Evolutionary conservation across 2,888 invertebrate genomes (phyloP).

Genomic region (Andrena minutula): DNA sequence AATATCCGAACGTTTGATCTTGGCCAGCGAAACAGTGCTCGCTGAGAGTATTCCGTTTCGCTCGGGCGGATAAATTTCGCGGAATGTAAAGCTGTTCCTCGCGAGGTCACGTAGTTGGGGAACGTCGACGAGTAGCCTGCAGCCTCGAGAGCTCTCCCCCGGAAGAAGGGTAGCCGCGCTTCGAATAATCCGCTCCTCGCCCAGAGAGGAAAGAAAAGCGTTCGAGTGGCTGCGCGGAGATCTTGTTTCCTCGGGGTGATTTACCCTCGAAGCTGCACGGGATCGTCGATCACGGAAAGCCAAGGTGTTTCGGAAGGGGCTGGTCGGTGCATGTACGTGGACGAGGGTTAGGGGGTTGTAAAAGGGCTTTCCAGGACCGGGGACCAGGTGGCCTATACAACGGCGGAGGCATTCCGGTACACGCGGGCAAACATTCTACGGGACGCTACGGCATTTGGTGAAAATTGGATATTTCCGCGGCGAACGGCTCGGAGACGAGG

Average conservation of each 20-base stretch:
- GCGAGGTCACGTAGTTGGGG: constrained; percentile 52
- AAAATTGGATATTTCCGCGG: constrained; percentile 55
- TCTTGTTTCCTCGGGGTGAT: constrained; percentile 14
- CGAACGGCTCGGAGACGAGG: neutral
- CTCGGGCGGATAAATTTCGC: too few relatives aligned
- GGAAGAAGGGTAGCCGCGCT: neutral
- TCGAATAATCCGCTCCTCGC: neutral
- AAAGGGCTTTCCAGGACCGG: constrained; percentile 66
- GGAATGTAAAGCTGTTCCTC: constrained; percentile 9
- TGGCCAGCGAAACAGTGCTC: neutral
- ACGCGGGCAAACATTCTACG: constrained; percentile 62
- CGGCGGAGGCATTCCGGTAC: constrained; percentile 63
- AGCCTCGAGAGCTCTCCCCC: constrained; percentile 38
- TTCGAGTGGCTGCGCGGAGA: neutral
- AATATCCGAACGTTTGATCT: neutral
- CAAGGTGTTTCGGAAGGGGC: constrained; percentile 58
- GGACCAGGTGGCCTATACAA: constrained; percentile 68
- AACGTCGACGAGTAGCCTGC: constrained; percentile 42
- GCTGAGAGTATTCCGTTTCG: neutral
- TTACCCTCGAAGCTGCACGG: constrained; percentile 55
- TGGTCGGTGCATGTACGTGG: constrained; percentile 67
- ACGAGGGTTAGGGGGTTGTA: constrained; percentile 52
- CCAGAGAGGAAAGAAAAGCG: neutral
- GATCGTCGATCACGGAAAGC: constrained; percentile 73
- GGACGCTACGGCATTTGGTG: constrained; percentile 53